A percentile compares a stretch with the other conserved stretches of the same genome.
phyloP scores from a whole-genome alignment of 2,113 vertebrate genomes.

The Tupaia tana region DNA sequence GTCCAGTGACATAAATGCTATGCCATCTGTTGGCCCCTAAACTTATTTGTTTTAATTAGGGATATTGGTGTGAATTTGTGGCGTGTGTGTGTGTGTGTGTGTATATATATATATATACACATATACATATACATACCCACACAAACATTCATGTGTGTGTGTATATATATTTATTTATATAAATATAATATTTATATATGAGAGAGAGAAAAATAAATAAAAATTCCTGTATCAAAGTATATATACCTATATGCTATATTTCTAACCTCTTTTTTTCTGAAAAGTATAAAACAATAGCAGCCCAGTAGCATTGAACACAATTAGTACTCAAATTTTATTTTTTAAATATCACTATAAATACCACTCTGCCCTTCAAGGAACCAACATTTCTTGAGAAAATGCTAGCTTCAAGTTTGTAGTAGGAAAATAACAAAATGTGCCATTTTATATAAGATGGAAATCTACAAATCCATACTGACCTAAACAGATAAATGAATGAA shows the following conservation, averaged over 20 bases:
- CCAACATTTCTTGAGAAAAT: neutral
- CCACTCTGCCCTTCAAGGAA: neutral
- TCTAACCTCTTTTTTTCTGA: neutral
- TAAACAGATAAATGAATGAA: too few relatives aligned
- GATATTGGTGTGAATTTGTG: too few relatives aligned
- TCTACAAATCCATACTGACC: neutral
- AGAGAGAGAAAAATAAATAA: accelerated
- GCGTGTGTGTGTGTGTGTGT: neutral
- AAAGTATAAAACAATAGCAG: neutral
- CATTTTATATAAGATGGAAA: neutral
- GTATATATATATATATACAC: neutral
- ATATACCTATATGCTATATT: accelerated
- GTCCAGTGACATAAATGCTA: too few relatives aligned
- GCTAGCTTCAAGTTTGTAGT: neutral
- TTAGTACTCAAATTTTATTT: neutral
- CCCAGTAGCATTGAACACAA: neutral
- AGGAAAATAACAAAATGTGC: neutral
- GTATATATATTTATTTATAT: too few relatives aligned
- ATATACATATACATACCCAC: too few relatives aligned
- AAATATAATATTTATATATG: too few relatives aligned
- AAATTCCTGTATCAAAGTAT: neutral
- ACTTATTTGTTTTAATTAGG: too few relatives aligned
- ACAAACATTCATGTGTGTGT: too few relatives aligned
- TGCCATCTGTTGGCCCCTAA: too few relatives aligned
- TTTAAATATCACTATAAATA: neutral